Evolutionary conservation across 2,797 vertebrate species (phyloP), one percentile per base, ranked within the genome.

Genomic region (Corythornis leucogaster): DNA sequence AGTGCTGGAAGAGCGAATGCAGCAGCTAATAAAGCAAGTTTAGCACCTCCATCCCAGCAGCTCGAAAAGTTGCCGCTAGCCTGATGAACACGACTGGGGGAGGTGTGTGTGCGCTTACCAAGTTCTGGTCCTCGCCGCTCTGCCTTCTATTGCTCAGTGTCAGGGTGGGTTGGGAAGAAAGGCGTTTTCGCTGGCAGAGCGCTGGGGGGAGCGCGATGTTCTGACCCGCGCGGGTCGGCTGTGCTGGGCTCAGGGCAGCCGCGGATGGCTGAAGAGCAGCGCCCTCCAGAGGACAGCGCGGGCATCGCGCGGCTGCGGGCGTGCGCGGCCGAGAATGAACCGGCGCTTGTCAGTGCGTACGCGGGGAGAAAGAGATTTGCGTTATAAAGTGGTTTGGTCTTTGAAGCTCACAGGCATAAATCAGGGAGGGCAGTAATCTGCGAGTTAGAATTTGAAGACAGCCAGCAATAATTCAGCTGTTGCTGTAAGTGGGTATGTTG

Each of bases 221-320:
- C n/a, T 9, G 66, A 30, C 3, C 26, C 21, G 38, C 38, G 38
- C 14, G 14, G 38, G 14, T 40, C 38, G 38, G 38, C 14, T 40
- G 38, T 40, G 38, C 38, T 5, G 14, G 38, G 38, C 38, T 15
- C 6, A 15, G 38, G 38, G 38, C 38, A 15, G 38, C 38, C 38
- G 38, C 14, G 14, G 38, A 40, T 40, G 38, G 38, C 38, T 50
- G 48, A 75, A 80, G 73, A 80, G 58, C 83, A 51, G 92, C 89
- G 92, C 96, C 96, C 95, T 80, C 96, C 94, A 77, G 91, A 92
- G 96, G 94, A 87, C 20, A 68, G 85, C 57, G 53, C 40, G 21
- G 75, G 54, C 91, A 93, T 45, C 57, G 89, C 95, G 80, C 6
- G 7, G 3, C 0, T 3, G 3, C 3, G 12, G 5, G 15, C 28